Evolutionary conservation across 2,888 invertebrate genomes (phyloP).

Genomic region (Tachina grossa): DNA sequence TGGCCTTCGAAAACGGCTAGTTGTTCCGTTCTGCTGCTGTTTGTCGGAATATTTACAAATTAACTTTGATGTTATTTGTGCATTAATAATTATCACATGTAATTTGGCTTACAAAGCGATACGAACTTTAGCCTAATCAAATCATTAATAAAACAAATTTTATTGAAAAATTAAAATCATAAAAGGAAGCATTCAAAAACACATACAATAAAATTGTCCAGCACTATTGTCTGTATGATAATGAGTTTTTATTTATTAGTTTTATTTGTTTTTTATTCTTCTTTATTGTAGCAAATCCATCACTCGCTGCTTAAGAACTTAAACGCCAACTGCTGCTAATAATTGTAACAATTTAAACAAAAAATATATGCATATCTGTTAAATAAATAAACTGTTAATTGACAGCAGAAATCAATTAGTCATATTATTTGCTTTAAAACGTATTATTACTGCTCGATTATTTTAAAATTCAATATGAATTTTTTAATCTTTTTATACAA

Average conservation of each 20-base stretch:
- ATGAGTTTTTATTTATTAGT: neutral
- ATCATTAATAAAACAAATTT: no score
- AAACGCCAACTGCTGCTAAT: neutral
- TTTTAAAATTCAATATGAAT: conserved; percentile 1
- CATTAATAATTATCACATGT: no score
- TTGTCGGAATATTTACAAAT: no score
- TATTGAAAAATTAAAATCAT: no score
- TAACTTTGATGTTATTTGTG: no score
- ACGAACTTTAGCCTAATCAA: no score
- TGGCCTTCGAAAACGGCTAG: no score
- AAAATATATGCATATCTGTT: conserved; percentile 7
- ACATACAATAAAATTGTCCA: no score
- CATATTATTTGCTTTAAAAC: conserved; percentile 33
- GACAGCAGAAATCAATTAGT: conserved; percentile 62
- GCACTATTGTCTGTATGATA: no score
- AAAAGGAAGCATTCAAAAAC: no score
- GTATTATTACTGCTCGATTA: conserved; percentile 26
- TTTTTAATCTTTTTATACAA: conserved; percentile 11
- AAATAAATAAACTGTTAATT: conserved; percentile 55
- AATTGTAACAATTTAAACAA: conserved; percentile 16
- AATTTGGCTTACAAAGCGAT: no score
- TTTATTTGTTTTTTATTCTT: neutral
- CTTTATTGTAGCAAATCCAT: neutral
- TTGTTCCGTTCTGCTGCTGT: no score
- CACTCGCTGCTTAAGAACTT: neutral